phyloP scores from a whole-genome alignment of 2,113 vertebrate species.

The Salvelinus fontinalis region DNA sequence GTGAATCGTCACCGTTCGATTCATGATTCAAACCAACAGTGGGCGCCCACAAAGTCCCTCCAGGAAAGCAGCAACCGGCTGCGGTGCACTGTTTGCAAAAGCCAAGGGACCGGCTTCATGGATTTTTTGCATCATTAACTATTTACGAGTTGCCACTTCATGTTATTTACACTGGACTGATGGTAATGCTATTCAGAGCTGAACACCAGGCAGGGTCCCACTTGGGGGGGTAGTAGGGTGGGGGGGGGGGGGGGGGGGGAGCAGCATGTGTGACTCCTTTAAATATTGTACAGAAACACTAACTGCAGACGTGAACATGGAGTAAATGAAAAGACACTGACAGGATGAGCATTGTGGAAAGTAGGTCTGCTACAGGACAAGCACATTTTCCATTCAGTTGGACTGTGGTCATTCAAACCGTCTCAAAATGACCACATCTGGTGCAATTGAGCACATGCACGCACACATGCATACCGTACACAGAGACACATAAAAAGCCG shows the following conservation, averaged over 20 bases:
- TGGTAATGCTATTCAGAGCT: conserved; percentile 79
- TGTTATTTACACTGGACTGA: conserved; percentile 89
- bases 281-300: conserved; percentile 79
- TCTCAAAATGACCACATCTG: conserved; percentile 80
- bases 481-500: conserved; percentile 51
- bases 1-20: conserved; percentile 54
- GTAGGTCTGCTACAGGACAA: not conserved
- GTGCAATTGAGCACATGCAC: not conserved
- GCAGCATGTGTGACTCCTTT: conserved; percentile 76
- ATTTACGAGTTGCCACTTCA: conserved; percentile 91
- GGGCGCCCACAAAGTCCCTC: conserved; percentile 57
- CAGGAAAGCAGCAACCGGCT: conserved; percentile 54
- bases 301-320: conserved; percentile 78
- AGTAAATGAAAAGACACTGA: conserved; percentile 34
- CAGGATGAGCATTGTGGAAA: not conserved
- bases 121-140: conserved; percentile 83
- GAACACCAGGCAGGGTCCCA: conserved; percentile 67
- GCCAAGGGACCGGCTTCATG: conserved; percentile 76
- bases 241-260: conserved; percentile 15
- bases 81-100: conserved; percentile 31
- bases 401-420: conserved; percentile 91
- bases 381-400: conserved; percentile 91
- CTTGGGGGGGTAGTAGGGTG: conserved; percentile 51
- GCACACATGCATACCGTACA: conserved; percentile 36
- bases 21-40: conserved; percentile 67